Evolutionary conservation across 2,113 vertebrate genomes (phyloP), one percentile per base, ranked within the genome.

Genomic region (Pachycephala philippinensis): DNA sequence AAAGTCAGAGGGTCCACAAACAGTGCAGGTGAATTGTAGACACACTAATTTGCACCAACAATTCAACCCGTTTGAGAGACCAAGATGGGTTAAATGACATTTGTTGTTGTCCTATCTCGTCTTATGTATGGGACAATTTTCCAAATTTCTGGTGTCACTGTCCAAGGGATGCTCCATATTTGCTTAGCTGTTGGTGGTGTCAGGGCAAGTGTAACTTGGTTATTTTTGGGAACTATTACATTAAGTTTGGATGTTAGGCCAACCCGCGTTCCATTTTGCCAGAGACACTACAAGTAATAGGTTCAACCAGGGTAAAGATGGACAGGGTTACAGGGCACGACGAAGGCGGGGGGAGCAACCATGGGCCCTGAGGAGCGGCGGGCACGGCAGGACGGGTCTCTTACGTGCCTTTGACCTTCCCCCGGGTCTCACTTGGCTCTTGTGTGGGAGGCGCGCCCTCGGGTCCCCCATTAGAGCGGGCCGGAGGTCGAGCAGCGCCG

Each of bases 391-490:
- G 8, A 47, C 47, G 16, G 22, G 5, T 5, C 52, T 13, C 35
- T 6, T 4, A 9, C 9, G 4, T 1, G 45, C 22, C 80, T n/a
- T 4, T 8, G 26, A 45, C 83, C 50, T 28, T 30, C 2, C 63
- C 18, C 30, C 3, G 13, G 13, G 6, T 56, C 37, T 40, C 93
- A 10, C 80, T 28, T 20, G 87, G 49, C 45, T 40, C n/a, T 4
- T 1, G 44, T 4, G 11, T 1, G 15, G 16, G 31, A 44, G 10
- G 3, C 1, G 11, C 9, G 0, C 17, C 4, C 5, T n/a, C 13
- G 2, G 10, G 1, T 15, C 4, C 7, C 30, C 27, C 60, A 1
- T 3, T 0, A 15, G 65, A 15, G n/a, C 3, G 2, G 10, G 11
- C 8, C 15, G 3, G 5, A 12, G 10, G 24, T 2, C 4, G 2